phyloP scores from a whole-genome alignment of 2,113 vertebrate genomes.

The Mobula hypostoma region DNA sequence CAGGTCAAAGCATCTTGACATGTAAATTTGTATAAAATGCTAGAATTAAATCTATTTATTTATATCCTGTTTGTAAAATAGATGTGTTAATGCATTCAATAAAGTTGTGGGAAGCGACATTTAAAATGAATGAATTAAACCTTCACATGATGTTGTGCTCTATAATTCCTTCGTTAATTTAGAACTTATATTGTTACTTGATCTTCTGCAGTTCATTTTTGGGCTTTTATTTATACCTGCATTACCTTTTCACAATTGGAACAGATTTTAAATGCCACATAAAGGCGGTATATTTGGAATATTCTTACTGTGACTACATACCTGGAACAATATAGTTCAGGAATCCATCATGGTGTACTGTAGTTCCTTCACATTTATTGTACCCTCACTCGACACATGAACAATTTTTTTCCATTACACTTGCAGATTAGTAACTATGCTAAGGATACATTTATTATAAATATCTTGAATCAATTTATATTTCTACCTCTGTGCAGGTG shows the following conservation, averaged over 20 bases:
- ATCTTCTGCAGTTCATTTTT: not conserved
- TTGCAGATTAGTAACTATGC: not conserved
- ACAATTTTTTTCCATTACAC: not conserved
- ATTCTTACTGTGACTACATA: not conserved
- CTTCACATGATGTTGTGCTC: not conserved
- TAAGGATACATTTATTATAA: not conserved
- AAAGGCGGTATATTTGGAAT: not conserved
- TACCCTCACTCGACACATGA: not conserved
- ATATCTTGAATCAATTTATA: not conserved
- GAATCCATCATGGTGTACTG: not conserved
- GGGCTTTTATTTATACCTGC: not conserved
- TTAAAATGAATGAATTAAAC: not conserved
- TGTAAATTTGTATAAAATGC: not conserved
- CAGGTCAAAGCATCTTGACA: not conserved
- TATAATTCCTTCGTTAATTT: not conserved
- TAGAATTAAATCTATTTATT: not conserved
- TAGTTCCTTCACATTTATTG: not conserved
- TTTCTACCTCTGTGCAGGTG: not conserved
- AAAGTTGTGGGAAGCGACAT: not conserved
- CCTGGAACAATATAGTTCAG: not conserved
- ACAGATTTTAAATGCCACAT: not conserved
- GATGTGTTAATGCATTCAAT: not conserved
- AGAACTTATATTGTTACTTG: not conserved
- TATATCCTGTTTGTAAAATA: not conserved
- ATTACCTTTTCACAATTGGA: not conserved